These are phyloP conservation scores for Proteles cristata DNA, from an alignment of 2,113 vertebrate genomes.

Conservation along the genomic window DNA sequence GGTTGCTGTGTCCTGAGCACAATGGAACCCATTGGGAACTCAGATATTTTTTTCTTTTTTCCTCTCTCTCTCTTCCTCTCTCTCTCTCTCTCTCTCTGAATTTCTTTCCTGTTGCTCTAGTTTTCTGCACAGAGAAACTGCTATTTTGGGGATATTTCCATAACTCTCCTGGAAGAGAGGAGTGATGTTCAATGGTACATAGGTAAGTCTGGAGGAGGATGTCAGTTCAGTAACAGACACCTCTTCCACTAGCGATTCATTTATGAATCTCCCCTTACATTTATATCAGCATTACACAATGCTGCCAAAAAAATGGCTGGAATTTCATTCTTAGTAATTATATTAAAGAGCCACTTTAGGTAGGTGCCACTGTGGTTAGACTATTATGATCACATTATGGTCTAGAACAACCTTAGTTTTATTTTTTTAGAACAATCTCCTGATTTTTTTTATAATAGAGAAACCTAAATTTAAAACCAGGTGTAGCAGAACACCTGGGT, in stretches of 20 bases:
- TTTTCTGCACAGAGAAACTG: not conserved
- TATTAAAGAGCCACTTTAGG: not conserved
- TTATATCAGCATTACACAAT: not conserved
- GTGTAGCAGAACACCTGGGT: not conserved
- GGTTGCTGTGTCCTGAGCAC: conserved; percentile 52
- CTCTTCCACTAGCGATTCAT: not conserved
- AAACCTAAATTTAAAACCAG: conserved; percentile 26
- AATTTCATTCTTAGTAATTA: not conserved
- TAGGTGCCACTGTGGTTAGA: not conserved
- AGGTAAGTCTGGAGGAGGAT: not conserved
- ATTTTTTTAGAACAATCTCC: not conserved
- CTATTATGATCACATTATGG: not conserved
- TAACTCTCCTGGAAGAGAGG: not conserved
- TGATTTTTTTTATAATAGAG: not conserved
- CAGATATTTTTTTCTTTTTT: accelerated
- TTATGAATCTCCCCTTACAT: not conserved
- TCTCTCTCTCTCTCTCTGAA: not conserved
- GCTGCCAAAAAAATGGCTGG: not conserved
- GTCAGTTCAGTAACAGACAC: not conserved
- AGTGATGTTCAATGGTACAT: not conserved
- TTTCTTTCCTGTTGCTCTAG: not conserved
- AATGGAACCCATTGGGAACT: conserved; percentile 56
- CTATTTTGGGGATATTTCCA: not conserved
- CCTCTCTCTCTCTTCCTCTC: no score
- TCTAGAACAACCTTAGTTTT: not conserved